These are phyloP conservation scores for Galaxea fascicularis DNA, from an alignment of 92 coral and sea anemone genomes.

Conservation along the genomic window DNA sequence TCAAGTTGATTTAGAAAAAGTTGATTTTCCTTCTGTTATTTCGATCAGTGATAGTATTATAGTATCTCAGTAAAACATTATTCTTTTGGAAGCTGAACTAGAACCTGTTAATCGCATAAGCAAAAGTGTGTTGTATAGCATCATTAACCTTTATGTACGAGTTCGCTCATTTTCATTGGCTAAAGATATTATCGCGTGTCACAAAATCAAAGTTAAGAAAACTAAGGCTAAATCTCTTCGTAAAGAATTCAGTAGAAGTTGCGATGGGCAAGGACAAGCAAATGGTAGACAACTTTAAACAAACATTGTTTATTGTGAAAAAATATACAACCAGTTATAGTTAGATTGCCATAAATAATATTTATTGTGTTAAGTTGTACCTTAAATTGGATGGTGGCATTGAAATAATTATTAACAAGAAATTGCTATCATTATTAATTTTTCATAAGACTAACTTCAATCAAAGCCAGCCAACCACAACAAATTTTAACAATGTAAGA, in stretches of 20 bases:
- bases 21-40: slow-evolving; percentile 15
- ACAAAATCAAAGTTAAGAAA: not conserved
- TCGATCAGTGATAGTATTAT: too few species aligned
- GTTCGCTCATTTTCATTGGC: not conserved
- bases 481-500: not conserved
- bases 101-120: not conserved
- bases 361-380: not conserved
- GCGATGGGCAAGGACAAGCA: not conserved
- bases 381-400: not conserved
- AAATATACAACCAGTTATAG: slow-evolving; percentile 5
- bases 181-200: not conserved
- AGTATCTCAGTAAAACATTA: not conserved
- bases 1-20: not conserved
- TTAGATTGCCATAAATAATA: not conserved
- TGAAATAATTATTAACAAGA: not conserved
- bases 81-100: too few species aligned
- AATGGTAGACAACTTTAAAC: not conserved
- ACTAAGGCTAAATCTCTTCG: not conserved
- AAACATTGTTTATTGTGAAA: not conserved
- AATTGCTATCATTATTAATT: not conserved
- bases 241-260: not conserved
- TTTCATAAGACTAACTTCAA: slow-evolving; percentile 1
- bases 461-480: slow-evolving; percentile 8
- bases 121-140: not conserved
- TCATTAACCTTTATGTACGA: not conserved